Conservation (phyloP, 2,797 vertebrate genomes). For the Anisognathus igniventris region DNA sequence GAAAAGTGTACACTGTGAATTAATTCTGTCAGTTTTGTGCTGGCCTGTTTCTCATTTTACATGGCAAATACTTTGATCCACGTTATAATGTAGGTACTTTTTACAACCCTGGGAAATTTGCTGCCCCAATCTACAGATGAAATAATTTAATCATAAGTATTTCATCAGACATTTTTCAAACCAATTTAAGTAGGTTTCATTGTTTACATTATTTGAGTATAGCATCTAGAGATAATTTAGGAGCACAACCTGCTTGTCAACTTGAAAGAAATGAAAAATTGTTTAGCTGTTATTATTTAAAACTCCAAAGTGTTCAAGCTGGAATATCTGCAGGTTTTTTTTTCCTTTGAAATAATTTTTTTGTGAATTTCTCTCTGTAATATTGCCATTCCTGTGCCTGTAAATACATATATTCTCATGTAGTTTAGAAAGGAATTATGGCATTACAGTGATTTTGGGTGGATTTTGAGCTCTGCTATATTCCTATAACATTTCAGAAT, state of each 20-base stretch:
- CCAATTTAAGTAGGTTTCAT: background rate
- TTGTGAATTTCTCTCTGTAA: background rate
- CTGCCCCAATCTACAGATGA: background rate
- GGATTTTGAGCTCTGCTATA: background rate
- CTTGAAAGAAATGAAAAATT: background rate
- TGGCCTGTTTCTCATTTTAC: constrained; percentile 37
- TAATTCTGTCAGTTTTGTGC: constrained; percentile 12
- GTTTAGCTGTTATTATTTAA: background rate
- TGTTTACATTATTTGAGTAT: background rate
- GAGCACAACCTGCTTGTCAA: background rate
- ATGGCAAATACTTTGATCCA: constrained; percentile 1
- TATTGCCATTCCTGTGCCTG: background rate
- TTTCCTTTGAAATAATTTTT: background rate
- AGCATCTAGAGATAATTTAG: background rate
- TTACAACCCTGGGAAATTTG: constrained; percentile 15
- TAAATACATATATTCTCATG: background rate
- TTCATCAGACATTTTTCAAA: constrained; percentile 6
- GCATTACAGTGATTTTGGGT: background rate
- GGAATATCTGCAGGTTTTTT: background rate
- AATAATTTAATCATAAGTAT: constrained; percentile 24
- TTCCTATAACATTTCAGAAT: background rate
- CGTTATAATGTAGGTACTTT: background rate
- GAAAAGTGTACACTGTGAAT: background rate
- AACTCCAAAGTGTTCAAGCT: background rate
- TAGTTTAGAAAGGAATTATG: background rate